phyloP scores from a whole-genome alignment of 2,113 vertebrate genomes.

The Peromyscus maniculatus region DNA sequence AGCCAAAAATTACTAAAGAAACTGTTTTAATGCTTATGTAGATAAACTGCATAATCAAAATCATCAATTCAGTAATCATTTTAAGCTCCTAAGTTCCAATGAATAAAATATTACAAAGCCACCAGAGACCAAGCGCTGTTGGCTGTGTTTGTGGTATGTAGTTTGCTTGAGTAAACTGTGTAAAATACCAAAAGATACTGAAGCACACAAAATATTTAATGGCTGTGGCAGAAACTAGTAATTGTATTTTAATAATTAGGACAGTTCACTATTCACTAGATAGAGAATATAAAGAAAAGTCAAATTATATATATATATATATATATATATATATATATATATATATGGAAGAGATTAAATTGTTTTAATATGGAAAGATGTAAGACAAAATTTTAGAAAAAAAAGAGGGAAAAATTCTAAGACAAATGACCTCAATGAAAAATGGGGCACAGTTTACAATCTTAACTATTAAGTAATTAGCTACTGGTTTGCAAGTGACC shows the following conservation, averaged over 20 bases:
- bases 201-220: slow-evolving; percentile 52
- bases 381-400: slow-evolving; percentile 25
- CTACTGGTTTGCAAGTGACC: not conserved
- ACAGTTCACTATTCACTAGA: slow-evolving; percentile 25
- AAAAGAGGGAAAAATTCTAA: slow-evolving; percentile 28
- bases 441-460: slow-evolving; percentile 32
- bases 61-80: slow-evolving; percentile 57
- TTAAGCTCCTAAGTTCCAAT: slow-evolving; percentile 32
- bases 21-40: not conserved
- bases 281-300: slow-evolving; percentile 13
- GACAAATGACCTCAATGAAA: not conserved
- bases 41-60: not conserved
- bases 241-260: slow-evolving; percentile 70
- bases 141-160: slow-evolving; percentile 30
- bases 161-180: slow-evolving; percentile 64
- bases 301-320: slow-evolving; percentile 39
- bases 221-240: slow-evolving; percentile 12
- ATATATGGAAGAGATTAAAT: too few species aligned
- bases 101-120: not conserved
- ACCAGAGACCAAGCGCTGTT: not conserved
- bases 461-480: slow-evolving; percentile 9
- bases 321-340: too few species aligned
- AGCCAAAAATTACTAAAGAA: slow-evolving; percentile 11
- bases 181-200: slow-evolving; percentile 56
- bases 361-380: too few species aligned